A percentile compares a stretch with the other conserved stretches of the same genome.
Conservation (phyloP, 1,140 invertebrate genomes). For the Solen grandis region DNA sequence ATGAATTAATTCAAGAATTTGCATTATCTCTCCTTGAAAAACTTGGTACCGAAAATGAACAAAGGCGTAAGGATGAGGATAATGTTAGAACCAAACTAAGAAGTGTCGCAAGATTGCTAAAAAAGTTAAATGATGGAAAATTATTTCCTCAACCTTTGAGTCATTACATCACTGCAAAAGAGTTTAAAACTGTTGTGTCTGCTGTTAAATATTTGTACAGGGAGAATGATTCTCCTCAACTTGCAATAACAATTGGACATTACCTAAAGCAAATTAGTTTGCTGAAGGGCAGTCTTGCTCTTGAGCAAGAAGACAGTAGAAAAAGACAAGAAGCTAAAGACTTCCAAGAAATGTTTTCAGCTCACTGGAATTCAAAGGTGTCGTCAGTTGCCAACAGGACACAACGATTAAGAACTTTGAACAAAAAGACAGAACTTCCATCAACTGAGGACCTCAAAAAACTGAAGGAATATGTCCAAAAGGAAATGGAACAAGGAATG, state of each 20-base stretch:
- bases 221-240: constrained; percentile 16
- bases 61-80: constrained; percentile 27
- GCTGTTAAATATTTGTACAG: constrained; percentile 10
- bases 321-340: constrained; percentile 8
- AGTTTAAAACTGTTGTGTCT: constrained; percentile 8
- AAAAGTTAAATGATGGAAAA: constrained; percentile 14
- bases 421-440: constrained; percentile 22
- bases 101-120: constrained; percentile 29
- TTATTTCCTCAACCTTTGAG: not conserved
- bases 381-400: constrained; percentile 30
- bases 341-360: constrained; percentile 17
- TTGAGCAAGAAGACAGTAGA: not conserved
- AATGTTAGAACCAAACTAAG: constrained; percentile 51
- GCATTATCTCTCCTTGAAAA: not conserved
- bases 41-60: constrained; percentile 20
- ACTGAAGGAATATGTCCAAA: constrained; percentile 5
- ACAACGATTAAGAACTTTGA: constrained; percentile 15
- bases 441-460: constrained; percentile 25
- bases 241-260: constrained; percentile 32
- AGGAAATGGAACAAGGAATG: not conserved
- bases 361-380: constrained; percentile 50
- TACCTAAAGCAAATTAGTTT: constrained; percentile 31
- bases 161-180: constrained; percentile 8
- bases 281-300: constrained; percentile 11
- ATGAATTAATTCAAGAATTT: constrained; percentile 30